Percentiles rank a stretch among this genome's conserved stretches.
Conservation (phyloP, 1,140 invertebrate species). For the Caenorhabditis remanei region DNA sequence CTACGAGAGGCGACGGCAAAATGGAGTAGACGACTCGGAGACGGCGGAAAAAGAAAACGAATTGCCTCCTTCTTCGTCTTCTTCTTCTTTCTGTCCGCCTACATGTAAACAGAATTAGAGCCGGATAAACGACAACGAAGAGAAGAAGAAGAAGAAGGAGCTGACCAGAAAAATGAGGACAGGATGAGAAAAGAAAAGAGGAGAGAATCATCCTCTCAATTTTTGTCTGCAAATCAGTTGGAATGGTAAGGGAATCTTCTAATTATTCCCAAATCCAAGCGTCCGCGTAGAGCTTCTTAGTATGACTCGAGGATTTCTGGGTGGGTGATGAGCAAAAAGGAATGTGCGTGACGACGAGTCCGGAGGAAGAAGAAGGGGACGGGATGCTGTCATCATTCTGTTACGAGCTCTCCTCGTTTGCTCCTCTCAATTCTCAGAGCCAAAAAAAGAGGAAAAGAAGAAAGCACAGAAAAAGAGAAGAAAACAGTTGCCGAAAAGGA, state of each 20-base stretch:
- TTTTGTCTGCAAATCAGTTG: neutral
- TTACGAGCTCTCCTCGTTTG: slow-evolving; percentile 49
- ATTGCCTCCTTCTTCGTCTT: slow-evolving; percentile 53
- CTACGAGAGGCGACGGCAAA: slow-evolving; percentile 6
- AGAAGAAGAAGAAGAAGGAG: neutral
- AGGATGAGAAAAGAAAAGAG: neutral
- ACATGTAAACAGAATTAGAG: slow-evolving; percentile 56
- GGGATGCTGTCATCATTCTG: slow-evolving; percentile 36
- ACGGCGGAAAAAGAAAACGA: slow-evolving; percentile 42
- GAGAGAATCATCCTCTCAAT: neutral
- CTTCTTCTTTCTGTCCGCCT: slow-evolving; percentile 24
- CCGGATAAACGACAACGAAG: slow-evolving; percentile 54
- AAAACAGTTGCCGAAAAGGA: slow-evolving; percentile 52
- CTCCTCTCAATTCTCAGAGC: slow-evolving; percentile 50
- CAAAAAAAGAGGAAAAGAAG: slow-evolving; percentile 18
- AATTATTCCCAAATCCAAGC: slow-evolving; percentile 9
- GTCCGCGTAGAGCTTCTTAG: neutral
- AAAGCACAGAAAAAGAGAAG: neutral
- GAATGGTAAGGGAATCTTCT: neutral
- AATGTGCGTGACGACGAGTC: slow-evolving; percentile 16
- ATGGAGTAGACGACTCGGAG: slow-evolving; percentile 25
- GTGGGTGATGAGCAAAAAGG: slow-evolving; percentile 39
- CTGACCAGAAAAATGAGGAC: neutral
- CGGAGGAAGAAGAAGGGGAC: neutral
- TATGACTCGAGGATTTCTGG: slow-evolving; percentile 1